Evolutionary conservation across 2,113 vertebrate species (phyloP).

Genomic region (Plecotus auritus): DNA sequence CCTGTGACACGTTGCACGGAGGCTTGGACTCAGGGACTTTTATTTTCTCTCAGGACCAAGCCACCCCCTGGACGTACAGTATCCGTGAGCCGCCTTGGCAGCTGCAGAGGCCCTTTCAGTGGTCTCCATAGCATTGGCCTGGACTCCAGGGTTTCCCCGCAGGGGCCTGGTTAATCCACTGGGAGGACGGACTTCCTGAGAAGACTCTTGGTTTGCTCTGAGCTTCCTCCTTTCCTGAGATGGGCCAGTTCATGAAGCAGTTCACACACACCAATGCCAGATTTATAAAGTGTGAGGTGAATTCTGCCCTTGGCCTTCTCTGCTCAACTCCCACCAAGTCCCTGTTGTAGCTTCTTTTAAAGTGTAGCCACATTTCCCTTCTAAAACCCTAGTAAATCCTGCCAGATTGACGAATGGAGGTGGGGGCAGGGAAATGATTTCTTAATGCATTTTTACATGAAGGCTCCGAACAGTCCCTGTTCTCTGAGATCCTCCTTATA

Average conservation of each 20-base stretch:
- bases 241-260: not conserved
- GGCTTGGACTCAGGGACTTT: not conserved
- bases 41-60: not conserved
- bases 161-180: not conserved
- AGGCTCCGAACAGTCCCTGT: not conserved
- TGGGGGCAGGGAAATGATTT: not conserved
- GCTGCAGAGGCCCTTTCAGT: not conserved
- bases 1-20: not conserved
- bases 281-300: constrained; percentile 19
- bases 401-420: constrained; percentile 1
- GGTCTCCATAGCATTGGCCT: not conserved
- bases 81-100: not conserved
- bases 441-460: not conserved
- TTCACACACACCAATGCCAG: not conserved
- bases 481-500: not conserved
- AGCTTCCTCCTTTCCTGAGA: not conserved
- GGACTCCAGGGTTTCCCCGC: not conserved
- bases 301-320: not conserved
- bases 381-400: constrained; percentile 6
- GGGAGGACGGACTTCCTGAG: not conserved
- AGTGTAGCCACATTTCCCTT: not conserved
- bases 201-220: not conserved
- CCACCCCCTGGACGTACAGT: not conserved
- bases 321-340: not conserved
- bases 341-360: constrained; percentile 12